A percentile compares a stretch with the other conserved stretches of the same genome.
Conservation (phyloP, 2,113 vertebrate species). For the Boleophthalmus pectinirostris region DNA sequence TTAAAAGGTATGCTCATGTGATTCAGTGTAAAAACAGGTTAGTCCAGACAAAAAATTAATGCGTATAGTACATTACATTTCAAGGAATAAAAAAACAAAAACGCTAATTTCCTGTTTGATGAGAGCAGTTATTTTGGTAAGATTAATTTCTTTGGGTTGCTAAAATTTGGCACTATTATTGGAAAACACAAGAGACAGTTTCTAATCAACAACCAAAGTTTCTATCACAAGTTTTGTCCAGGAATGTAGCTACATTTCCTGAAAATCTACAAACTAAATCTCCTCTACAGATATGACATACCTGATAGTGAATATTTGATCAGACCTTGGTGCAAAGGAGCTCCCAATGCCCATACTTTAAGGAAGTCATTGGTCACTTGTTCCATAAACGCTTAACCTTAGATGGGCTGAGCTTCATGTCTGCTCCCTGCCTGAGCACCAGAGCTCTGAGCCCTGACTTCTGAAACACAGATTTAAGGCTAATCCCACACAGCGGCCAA, state of each 20-base stretch:
- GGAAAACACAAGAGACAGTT: not conserved
- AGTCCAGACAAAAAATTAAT: not conserved
- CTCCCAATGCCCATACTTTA: slow-evolving; percentile 86
- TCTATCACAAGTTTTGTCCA: not conserved
- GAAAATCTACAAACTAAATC: not conserved
- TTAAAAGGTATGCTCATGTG: too few relatives aligned
- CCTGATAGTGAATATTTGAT: slow-evolving; percentile 87
- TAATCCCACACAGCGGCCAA: slow-evolving; percentile 68
- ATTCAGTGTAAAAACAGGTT: not conserved
- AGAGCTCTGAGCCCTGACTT: not conserved
- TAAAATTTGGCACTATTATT: not conserved
- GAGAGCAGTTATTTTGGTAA: not conserved
- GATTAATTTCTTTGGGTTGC: not conserved
- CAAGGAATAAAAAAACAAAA: too few relatives aligned
- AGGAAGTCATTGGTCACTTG: slow-evolving; percentile 36
- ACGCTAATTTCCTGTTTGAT: not conserved
- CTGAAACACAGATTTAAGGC: slow-evolving; percentile 46
- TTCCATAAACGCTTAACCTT: slow-evolving; percentile 6
- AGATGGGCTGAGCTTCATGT: slow-evolving; percentile 16
- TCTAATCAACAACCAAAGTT: not conserved
- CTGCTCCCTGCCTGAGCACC: slow-evolving; percentile 5
- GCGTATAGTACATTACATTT: too few relatives aligned
- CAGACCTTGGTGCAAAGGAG: slow-evolving; percentile 84
- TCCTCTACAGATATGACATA: slow-evolving; percentile 52
- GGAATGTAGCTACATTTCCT: not conserved